Evolutionary conservation across 2,797 vertebrate species (phyloP).

Genomic region (Sebastes baramenuke): DNA sequence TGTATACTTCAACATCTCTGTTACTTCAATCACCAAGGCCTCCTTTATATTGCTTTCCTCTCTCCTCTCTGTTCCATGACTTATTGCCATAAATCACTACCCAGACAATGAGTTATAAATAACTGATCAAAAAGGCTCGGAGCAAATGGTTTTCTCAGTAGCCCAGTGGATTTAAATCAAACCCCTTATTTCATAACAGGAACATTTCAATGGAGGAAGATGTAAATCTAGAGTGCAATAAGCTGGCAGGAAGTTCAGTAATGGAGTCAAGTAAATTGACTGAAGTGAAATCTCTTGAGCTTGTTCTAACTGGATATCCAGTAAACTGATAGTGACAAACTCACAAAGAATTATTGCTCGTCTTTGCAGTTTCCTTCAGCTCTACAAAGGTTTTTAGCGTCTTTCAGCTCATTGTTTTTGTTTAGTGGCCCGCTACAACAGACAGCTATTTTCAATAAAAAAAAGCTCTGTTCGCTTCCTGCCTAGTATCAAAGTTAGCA

Average conservation of each 20-base stretch:
- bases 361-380: neutral
- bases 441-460: neutral
- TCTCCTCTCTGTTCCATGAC: constrained; percentile 38
- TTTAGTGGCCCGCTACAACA: neutral
- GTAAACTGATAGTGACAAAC: neutral
- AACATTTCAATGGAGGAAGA: constrained; percentile 17
- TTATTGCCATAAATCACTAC: constrained; percentile 58
- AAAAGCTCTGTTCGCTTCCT: neutral
- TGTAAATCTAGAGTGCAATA: constrained; percentile 26
- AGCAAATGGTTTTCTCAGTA: constrained; percentile 46
- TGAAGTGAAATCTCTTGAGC: neutral
- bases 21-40: constrained; percentile 47
- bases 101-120: constrained; percentile 59
- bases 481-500: neutral
- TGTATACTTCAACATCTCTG: constrained; percentile 32
- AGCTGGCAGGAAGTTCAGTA: constrained; percentile 20
- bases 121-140: constrained; percentile 33
- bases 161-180: constrained; percentile 27
- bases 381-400: neutral
- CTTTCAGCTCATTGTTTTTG: neutral
- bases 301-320: neutral
- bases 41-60: constrained; percentile 38
- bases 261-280: constrained; percentile 26
- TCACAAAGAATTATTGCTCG: neutral
- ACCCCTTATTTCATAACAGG: constrained; percentile 35